Base-by-base conservation (phyloP, 2,888 invertebrate genomes). In the Drosophila siamana region DNA sequence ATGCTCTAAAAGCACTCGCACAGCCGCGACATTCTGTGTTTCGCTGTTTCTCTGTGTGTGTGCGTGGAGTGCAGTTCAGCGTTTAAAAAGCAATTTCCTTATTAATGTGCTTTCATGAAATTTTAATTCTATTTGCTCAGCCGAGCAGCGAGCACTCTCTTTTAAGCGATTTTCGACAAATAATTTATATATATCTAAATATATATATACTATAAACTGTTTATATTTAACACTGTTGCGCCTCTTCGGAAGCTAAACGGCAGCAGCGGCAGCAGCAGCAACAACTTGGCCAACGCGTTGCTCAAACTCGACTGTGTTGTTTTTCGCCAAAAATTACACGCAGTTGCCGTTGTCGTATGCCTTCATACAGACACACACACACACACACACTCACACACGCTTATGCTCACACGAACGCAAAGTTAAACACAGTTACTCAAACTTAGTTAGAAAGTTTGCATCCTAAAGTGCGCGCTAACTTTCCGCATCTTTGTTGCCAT, bases 241-340 rank as follows among this genome's bases (percentile, higher is more conserved):
- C 28, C 47, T 75, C 24, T 15, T 36, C 33, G 11, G 33, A 4
- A n/a, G 33, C 33, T 4, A 33, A 33, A 33, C 33, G 33, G 33
- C 11, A 15, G n/a, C 40, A 40, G 28, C 38, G 8, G 24, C 44
- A 50, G 54, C 50, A 75, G 87, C 73, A 52, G 67, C 43, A 61
- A 72, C 72, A 82, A 85, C 85, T 87, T 81, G 51, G 52, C 66
- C 71, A 71, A 68, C 74, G 74, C 88, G 88, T 73, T 69, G 89
- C 86, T 88, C 59, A 71, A 85, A 85, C 88, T 89, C 89, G 86
- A 85, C 85, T 85, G 89, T 79, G 72, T 85, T 79, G 68, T 73
- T 79, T 59, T 69, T 76, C 76, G 62, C 86, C 86, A 69, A 85
- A 87, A 74, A 67, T 22, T 70, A 72, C 76, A 85, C 71, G 69